phyloP scores from a whole-genome alignment of 2,113 vertebrate species.

The Xiphophorus hellerii region DNA sequence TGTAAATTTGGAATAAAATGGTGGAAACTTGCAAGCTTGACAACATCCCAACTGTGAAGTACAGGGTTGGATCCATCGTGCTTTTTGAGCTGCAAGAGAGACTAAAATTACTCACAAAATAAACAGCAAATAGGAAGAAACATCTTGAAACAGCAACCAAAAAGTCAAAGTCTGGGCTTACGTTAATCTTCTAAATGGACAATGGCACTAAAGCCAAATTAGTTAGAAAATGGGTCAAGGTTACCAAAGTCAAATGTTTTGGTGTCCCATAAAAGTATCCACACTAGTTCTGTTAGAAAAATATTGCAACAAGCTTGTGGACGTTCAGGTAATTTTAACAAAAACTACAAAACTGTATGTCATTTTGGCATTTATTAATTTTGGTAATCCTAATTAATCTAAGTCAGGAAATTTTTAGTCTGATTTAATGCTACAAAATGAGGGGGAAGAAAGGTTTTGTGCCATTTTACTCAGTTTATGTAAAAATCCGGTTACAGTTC shows the following conservation, averaged over 20 bases:
- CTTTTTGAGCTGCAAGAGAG: no score
- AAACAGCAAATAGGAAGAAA: not conserved
- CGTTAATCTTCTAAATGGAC: not conserved
- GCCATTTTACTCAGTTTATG: not conserved
- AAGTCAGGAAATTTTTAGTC: not conserved
- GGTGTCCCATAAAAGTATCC: not conserved
- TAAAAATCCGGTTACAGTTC: not conserved
- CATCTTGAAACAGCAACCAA: not conserved
- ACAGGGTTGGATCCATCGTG: no score
- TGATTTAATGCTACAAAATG: not conserved
- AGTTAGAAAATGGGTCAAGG: not conserved
- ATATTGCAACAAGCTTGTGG: not conserved
- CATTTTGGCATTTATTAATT: no score
- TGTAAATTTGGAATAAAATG: no score
- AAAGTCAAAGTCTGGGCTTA: not conserved
- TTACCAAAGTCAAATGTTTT: not conserved
- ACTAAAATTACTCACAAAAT: not conserved
- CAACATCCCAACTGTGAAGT: no score
- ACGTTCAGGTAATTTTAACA: not conserved
- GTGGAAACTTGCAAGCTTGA: no score
- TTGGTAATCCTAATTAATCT: not conserved
- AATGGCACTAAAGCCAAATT: not conserved
- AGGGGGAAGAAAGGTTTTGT: not conserved
- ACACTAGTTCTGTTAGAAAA: not conserved
- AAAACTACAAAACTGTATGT: not conserved